Percentiles rank a stretch among this genome's conserved stretches.
phyloP scores from a whole-genome alignment of 2,797 vertebrate genomes.

The Enteromius anoplus region DNA sequence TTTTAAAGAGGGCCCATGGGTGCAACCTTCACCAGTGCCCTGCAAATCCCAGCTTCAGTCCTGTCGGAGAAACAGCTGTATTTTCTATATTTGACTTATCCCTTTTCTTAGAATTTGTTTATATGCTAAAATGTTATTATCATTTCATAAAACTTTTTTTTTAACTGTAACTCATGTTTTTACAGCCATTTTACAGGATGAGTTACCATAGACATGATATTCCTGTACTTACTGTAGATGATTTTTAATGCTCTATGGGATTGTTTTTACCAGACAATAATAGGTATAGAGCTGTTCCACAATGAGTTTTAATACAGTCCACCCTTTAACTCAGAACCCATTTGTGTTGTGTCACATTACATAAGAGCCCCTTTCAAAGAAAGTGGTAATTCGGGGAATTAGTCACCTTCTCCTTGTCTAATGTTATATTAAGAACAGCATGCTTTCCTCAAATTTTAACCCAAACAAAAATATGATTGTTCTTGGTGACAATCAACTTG shows the following conservation, averaged over 20 bases:
- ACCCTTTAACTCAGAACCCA: slow-evolving; percentile 3
- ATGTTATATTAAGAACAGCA: slow-evolving; percentile 6
- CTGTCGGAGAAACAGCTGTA: neutral
- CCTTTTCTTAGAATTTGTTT: neutral
- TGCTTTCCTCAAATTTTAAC: neutral
- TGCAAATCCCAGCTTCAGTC: neutral
- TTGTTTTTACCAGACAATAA: neutral
- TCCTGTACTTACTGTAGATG: neutral
- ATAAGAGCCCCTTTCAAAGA: slow-evolving; percentile 15
- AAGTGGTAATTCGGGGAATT: slow-evolving; percentile 20
- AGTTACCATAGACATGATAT: neutral
- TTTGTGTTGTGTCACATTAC: slow-evolving; percentile 16
- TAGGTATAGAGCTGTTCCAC: neutral
- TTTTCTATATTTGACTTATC: neutral
- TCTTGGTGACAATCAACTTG: neutral
- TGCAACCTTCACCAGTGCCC: neutral
- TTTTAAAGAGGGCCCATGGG: neutral
- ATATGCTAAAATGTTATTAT: neutral
- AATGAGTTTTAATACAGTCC: slow-evolving; percentile 20
- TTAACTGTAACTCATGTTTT: neutral
- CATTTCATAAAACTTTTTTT: neutral
- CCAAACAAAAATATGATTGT: neutral
- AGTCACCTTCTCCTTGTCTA: neutral
- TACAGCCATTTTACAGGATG: neutral
- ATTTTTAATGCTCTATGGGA: neutral